These are phyloP conservation scores for Toxotes jaculatrix DNA, from an alignment of 2,113 vertebrate species.

Conservation along the genomic window DNA sequence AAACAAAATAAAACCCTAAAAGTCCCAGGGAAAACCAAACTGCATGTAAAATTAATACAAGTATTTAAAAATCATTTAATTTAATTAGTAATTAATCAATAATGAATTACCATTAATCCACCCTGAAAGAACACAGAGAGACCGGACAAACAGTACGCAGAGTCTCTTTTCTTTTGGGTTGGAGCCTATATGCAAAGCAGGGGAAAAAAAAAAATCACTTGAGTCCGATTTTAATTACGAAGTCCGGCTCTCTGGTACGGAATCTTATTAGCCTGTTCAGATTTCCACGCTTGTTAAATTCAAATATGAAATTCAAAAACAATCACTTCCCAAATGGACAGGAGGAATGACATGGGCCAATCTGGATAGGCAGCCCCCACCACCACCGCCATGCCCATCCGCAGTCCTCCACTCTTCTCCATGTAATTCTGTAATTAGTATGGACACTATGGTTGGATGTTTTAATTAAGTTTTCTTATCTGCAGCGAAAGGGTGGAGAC, in stretches of 20 bases:
- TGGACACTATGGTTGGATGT: constrained; percentile 35
- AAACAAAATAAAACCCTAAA: neutral
- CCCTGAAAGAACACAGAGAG: constrained; percentile 22
- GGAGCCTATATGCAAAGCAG: constrained; percentile 53
- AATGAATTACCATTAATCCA: constrained; percentile 52
- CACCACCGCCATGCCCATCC: neutral
- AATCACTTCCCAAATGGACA: constrained; percentile 47
- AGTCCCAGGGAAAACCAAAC: constrained; percentile 38
- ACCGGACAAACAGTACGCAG: constrained; percentile 20
- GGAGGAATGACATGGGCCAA: neutral
- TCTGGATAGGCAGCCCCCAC: neutral
- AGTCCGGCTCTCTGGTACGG: constrained; percentile 51
- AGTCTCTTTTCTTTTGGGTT: constrained; percentile 36
- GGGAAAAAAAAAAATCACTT: constrained; percentile 60
- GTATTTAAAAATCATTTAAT: constrained; percentile 54
- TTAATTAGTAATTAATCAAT: constrained; percentile 64
- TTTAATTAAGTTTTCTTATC: constrained; percentile 72
- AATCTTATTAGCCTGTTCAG: constrained; percentile 65
- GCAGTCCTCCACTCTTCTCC: constrained; percentile 4
- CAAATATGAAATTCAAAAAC: constrained; percentile 64
- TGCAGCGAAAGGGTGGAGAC: constrained; percentile 41
- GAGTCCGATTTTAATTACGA: constrained; percentile 70
- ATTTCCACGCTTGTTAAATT: constrained; percentile 69
- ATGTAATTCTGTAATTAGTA: constrained; percentile 52
- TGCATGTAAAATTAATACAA: constrained; percentile 45